A percentile compares a stretch with the other conserved stretches of the same genome.
These are phyloP conservation scores for Azemiops feae DNA, from an alignment of 2,113 vertebrate species.

Conservation along the genomic window DNA sequence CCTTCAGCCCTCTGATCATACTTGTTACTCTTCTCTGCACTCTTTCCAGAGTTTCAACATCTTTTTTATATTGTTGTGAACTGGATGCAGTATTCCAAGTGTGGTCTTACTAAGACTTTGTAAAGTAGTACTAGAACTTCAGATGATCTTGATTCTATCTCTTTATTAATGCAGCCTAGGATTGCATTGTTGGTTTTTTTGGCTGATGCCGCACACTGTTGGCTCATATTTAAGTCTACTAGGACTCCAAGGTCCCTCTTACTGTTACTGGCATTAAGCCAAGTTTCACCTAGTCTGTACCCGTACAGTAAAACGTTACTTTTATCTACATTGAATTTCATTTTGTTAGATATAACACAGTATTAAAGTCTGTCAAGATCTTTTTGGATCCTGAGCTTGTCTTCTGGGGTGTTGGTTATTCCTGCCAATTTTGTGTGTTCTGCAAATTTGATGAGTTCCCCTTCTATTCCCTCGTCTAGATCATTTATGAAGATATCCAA, in stretches of 20 bases:
- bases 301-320: not conserved
- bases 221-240: not conserved
- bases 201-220: not conserved
- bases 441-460: not conserved
- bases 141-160: not conserved
- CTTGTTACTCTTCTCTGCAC: not conserved
- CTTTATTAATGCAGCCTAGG: not conserved
- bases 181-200: not conserved
- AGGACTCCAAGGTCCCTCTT: not conserved
- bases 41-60: not conserved
- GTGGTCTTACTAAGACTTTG: not conserved
- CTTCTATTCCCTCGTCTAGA: not conserved
- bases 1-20: not conserved
- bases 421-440: not conserved
- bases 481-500: not conserved
- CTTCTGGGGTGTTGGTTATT: not conserved
- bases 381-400: not conserved
- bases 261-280: not conserved
- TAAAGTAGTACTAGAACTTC: not conserved
- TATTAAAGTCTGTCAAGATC: not conserved
- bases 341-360: not conserved
- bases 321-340: not conserved
- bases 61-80: not conserved
- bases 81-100: not conserved
- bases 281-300: not conserved